Evolutionary conservation across 2,888 invertebrate genomes (phyloP), one percentile per base, ranked within the genome.

Genomic region (Orthosia gothica): DNA sequence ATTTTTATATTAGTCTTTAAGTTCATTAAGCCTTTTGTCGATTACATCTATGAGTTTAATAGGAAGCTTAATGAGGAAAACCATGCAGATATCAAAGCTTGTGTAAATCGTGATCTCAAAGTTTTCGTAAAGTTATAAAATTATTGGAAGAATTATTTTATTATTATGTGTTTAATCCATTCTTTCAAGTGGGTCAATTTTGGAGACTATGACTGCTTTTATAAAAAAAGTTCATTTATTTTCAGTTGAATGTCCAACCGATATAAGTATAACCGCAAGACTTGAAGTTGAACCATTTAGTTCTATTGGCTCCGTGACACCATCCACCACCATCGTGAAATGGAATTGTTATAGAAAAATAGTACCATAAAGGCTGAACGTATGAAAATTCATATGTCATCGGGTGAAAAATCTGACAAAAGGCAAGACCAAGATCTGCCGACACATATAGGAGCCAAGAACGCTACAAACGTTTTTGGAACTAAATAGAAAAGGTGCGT

Each of bases 1-100:
- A 72, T 82, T 79, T 70, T 76, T 70, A 76, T 71, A 62, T 71
- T 55, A 84, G 82, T 82, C 76, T 82, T 82, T 80, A 71, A 80
- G 70, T 83, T 83, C 59, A 57, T 80, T 81, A 82, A 81, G 81
- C 84, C 81, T 84, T 82, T 80, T 79, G 47, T 81, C 69, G 69
- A 83, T 69, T 76, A 81, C 3, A 75, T 50, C 57, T 74, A 79
- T 67, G 40, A 64, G 54, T 62, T 66, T 66, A 70, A 68, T 81
- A 80, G 74, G 74, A 75, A 82, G 84, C 66, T 74, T 83, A 49
- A 68, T 67, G 59, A 65, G 45, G 32, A 74, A 83, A 79, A 71
- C 64, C 75, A 84, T 80, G 81, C 81, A 65, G 70, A 74, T 79
- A 70, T 70, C 74, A 20, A 74, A 84, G 74, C 52, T 45, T 70